These are phyloP conservation scores for Syngnathoides biaculeatus DNA, from an alignment of 2,113 vertebrate genomes.

Conservation along the genomic window DNA sequence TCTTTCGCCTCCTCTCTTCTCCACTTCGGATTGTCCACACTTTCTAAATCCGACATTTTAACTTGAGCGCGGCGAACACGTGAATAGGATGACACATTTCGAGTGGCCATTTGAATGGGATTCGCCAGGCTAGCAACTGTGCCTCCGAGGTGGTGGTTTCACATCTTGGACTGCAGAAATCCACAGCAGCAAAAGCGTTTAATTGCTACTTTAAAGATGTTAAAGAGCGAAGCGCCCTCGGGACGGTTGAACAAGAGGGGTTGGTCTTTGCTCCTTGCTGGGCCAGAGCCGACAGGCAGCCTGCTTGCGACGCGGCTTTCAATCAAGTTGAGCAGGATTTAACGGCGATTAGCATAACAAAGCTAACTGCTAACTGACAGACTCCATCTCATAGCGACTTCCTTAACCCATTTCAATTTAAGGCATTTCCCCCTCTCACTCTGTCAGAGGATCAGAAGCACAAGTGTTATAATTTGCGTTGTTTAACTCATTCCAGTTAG, in stretches of 20 bases:
- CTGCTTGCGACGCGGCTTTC: constrained; percentile 28
- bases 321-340: constrained; percentile 34
- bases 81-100: not conserved
- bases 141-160: constrained; percentile 12
- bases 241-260: not conserved
- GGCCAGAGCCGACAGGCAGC: constrained; percentile 40
- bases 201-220: not conserved
- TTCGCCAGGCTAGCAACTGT: constrained; percentile 45
- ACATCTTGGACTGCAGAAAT: constrained; percentile 17
- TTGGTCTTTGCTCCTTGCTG: constrained; percentile 20
- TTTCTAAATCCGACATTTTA: too few species aligned
- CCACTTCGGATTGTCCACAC: not conserved
- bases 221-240: not conserved
- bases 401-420: not conserved
- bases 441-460: not conserved
- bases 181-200: not conserved
- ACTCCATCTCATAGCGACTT: not conserved
- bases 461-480: not conserved
- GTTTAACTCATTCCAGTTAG: too few species aligned
- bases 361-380: constrained; percentile 1
- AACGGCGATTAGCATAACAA: not conserved
- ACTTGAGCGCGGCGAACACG: not conserved
- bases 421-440: too few species aligned
- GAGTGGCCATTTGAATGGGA: constrained; percentile 52
- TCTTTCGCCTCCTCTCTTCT: constrained; percentile 10